Base-by-base conservation (phyloP, 2,888 invertebrate species). In the Pseudolycoriella hygida region DNA sequence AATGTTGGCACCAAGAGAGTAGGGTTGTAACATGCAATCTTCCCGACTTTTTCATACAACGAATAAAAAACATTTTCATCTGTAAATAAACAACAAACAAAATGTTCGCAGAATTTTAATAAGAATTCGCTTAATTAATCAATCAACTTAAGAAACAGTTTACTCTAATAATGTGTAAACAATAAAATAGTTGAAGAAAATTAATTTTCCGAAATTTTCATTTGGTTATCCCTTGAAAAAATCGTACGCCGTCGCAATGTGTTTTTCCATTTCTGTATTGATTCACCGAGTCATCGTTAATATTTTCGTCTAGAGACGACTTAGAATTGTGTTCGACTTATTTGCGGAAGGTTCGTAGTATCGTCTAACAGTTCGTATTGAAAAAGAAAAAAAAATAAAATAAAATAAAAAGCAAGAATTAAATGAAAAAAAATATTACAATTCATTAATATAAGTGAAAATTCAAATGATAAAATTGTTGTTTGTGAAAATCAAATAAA, bases 241-340 rank as follows among this genome's bases (percentile, higher is more conserved):
- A 15, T 43, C 20, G 25, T 43, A 43, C 50, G 47, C 48, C 47
- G 50, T 44, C 49, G 50, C 48, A 48, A n/a, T 34, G 37, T 43
- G 20, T 40, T 46, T 46, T 46, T 43, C 48, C 46, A 46, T 44
- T 48, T 50, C 46, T 49, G 48, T 49, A 49, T 49, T 46, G 50
- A 49, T 49, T 49, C 47, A 43, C 42, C 34, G 30, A 30, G 41
- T n/a, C 41, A 46, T 43, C 43, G 31, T 43, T 37, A 37, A 32
- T 37, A 37, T 37, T 34, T 37, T 43, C 19, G 20, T 38, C 37
- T 31, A 43, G 18, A 39, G 3, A 17, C 39, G 47, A 49, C 54
- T 57, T 60, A 64, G 62, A 64, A 59, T 56, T 60, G 60, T 61
- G 60, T 60, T 56, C 59, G 62, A 62, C 60, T 58, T 58, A 56